Conservation (phyloP, 92 coral and sea anemone genomes). For the Isaurus tuberculatus region DNA sequence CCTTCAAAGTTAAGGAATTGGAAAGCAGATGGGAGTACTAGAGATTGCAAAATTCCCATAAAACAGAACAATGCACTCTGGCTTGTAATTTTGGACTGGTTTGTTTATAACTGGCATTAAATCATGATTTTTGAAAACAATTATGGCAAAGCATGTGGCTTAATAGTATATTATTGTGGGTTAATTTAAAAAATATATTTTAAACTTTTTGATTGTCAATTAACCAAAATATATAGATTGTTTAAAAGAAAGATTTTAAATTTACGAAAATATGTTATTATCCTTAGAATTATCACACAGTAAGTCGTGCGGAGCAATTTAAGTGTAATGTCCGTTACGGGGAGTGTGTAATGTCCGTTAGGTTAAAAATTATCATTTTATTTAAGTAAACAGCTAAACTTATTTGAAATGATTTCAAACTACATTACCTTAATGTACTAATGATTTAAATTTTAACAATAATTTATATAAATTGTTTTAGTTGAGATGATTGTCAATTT, state of each 20-base stretch:
- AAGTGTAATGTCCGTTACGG: neutral
- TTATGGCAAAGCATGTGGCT: constrained; percentile 45
- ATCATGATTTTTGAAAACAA: constrained; percentile 37
- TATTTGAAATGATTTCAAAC: constrained; percentile 26
- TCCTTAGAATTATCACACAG: constrained; percentile 36
- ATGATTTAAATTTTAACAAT: constrained; percentile 28
- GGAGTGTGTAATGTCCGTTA: constrained; percentile 35
- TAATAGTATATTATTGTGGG: constrained; percentile 24
- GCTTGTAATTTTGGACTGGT: constrained; percentile 24
- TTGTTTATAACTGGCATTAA: constrained; percentile 32
- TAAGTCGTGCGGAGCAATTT: constrained; percentile 36
- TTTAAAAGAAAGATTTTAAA: constrained; percentile 29
- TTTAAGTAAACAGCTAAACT: constrained; percentile 38
- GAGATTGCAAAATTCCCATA: constrained; percentile 30
- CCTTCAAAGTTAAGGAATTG: constrained; percentile 33
- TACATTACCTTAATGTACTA: constrained; percentile 1
- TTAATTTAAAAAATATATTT: constrained; percentile 30
- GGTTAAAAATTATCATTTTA: constrained; percentile 28
- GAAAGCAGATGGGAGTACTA: constrained; percentile 47
- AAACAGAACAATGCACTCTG: constrained; percentile 37
- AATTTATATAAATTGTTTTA: constrained; percentile 20
- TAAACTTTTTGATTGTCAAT: constrained; percentile 28
- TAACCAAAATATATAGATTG: constrained; percentile 33
- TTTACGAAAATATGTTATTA: constrained; percentile 24
- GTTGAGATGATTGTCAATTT: constrained; percentile 28